Percentiles rank a stretch among this genome's conserved stretches.
Conservation (phyloP, 2,888 invertebrate genomes). For the Cosmia pyralina region DNA sequence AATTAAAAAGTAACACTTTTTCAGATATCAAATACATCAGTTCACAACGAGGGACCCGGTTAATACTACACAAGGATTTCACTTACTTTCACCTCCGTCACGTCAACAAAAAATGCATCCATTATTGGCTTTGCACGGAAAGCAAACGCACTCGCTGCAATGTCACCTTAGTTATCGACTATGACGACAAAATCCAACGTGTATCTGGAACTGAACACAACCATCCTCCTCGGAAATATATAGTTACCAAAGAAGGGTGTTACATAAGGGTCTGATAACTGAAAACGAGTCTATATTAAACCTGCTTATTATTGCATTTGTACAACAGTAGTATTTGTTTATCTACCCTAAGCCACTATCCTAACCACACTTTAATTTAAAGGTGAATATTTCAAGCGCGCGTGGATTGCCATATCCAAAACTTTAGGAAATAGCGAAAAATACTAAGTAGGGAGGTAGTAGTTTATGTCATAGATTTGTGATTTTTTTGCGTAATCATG, state of each 20-base stretch:
- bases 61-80: slow-evolving; percentile 22
- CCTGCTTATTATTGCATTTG: neutral
- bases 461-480: no score
- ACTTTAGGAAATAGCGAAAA: no score
- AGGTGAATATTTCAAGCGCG: neutral
- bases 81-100: slow-evolving; percentile 24
- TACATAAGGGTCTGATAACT: slow-evolving; percentile 11
- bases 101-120: slow-evolving; percentile 1
- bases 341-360: neutral
- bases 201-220: slow-evolving; percentile 21
- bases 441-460: no score
- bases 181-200: neutral
- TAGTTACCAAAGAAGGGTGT: slow-evolving; percentile 2
- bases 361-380: neutral
- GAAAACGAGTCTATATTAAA: neutral
- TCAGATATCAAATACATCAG: slow-evolving; percentile 29
- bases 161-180: neutral
- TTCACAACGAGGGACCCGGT: slow-evolving; percentile 26
- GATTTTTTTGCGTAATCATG: no score
- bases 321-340: neutral
- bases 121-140: slow-evolving; percentile 42
- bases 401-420: no score
- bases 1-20: neutral
- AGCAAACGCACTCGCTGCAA: slow-evolving; percentile 30
- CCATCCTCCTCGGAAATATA: slow-evolving; percentile 31